Evolutionary conservation across 2,113 vertebrate genomes (phyloP).

Genomic region (Cyanoliseus patagonus): DNA sequence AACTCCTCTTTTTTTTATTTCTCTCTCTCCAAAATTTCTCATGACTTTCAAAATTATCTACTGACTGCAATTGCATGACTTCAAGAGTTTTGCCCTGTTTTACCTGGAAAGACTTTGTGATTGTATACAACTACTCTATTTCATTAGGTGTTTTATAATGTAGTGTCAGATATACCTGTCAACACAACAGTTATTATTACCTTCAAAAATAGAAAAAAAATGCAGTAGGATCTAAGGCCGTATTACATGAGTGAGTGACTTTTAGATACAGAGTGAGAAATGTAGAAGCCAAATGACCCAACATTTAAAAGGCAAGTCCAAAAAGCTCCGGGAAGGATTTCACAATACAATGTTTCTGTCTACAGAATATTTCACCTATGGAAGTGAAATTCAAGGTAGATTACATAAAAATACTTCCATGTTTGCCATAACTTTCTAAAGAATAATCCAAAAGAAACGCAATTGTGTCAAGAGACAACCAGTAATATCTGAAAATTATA

Average conservation of each 20-base stretch:
- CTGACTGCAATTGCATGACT: not conserved
- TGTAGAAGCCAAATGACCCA: not conserved
- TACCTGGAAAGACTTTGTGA: not conserved
- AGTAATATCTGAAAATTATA: not conserved
- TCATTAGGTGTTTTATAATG: not conserved
- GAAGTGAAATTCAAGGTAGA: not conserved
- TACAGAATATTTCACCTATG: not conserved
- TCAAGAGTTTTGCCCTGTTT: not conserved
- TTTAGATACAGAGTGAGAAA: not conserved
- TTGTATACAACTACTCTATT: not conserved
- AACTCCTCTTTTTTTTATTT: not conserved
- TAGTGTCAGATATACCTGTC: not conserved
- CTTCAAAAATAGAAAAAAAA: not conserved
- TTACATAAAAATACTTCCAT: not conserved
- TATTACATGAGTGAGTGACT: not conserved
- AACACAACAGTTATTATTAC: not conserved
- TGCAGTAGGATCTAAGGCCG: not conserved
- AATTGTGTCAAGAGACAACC: not conserved
- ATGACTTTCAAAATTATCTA: constrained; percentile 12
- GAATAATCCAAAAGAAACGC: not conserved
- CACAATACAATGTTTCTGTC: not conserved
- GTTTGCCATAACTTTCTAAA: not conserved
- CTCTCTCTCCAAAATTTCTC: not conserved
- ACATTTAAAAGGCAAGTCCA: not conserved
- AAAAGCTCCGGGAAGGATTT: not conserved